phyloP scores from a whole-genome alignment of 2,888 invertebrate species.

The Azorinus chamasolen region DNA sequence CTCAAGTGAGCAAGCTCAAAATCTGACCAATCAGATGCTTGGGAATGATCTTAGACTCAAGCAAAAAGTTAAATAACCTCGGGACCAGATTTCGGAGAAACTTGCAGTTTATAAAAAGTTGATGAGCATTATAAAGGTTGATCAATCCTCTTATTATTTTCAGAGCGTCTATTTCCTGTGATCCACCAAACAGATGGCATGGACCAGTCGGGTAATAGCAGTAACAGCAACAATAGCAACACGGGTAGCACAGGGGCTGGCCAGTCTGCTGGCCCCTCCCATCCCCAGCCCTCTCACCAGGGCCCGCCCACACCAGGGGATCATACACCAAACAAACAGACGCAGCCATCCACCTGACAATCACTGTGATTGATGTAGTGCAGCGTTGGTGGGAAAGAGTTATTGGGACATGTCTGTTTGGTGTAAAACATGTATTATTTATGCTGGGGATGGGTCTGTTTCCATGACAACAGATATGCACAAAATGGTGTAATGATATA shows the following conservation, averaged over 20 bases:
- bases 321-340: slow-evolving; percentile 66
- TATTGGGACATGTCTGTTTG: slow-evolving; percentile 11
- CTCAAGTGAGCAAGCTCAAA: no score
- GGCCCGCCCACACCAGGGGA: slow-evolving; percentile 70
- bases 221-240: slow-evolving; percentile 54
- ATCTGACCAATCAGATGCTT: no score
- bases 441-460: slow-evolving; percentile 18
- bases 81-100: no score
- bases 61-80: no score
- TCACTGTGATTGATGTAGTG: slow-evolving; percentile 12
- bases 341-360: slow-evolving; percentile 74
- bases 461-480: slow-evolving; percentile 16
- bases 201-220: slow-evolving; percentile 63
- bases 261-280: slow-evolving; percentile 60
- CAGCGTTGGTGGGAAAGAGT: not conserved
- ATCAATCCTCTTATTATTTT: not conserved
- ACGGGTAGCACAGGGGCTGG: slow-evolving; percentile 67
- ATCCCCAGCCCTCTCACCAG: slow-evolving; percentile 62
- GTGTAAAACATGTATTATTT: slow-evolving; percentile 6
- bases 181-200: slow-evolving; percentile 73
- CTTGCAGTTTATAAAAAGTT: no score
- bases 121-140: not conserved
- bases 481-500: slow-evolving; percentile 1
- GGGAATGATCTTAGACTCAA: no score
- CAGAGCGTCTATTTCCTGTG: slow-evolving; percentile 77